Percentiles rank a stretch among this genome's conserved stretches.
Evolutionary conservation across 2,113 vertebrate species (phyloP).

Genomic region (Misgurnus mizolepis): DNA sequence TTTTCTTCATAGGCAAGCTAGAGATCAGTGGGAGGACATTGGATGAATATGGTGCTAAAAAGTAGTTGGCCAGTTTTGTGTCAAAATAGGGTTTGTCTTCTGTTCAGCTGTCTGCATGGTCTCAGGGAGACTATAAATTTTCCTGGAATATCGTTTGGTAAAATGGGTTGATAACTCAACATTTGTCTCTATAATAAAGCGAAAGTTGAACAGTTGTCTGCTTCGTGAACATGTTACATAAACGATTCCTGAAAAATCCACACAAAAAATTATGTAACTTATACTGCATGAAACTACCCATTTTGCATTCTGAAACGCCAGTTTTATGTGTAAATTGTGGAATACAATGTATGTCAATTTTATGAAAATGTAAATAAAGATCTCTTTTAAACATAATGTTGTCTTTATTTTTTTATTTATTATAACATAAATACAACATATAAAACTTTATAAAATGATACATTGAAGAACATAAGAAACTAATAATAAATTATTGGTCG

Average conservation of each 20-base stretch:
- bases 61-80: conserved; percentile 37
- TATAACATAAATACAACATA: neutral
- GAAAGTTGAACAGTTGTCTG: conserved; percentile 54
- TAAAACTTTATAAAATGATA: neutral
- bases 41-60: conserved; percentile 38
- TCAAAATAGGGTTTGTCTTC: conserved; percentile 43
- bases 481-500: neutral
- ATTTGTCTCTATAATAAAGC: conserved; percentile 53
- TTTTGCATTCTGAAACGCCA: conserved; percentile 44
- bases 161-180: conserved; percentile 52
- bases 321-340: conserved; percentile 71
- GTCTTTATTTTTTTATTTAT: neutral
- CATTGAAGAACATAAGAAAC: too few relatives aligned
- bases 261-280: conserved; percentile 55
- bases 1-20: neutral
- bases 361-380: conserved; percentile 76
- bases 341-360: conserved; percentile 64
- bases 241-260: conserved; percentile 48
- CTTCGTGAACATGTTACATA: conserved; percentile 44
- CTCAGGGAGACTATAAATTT: conserved; percentile 65
- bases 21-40: conserved; percentile 5
- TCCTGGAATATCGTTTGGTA: conserved; percentile 53
- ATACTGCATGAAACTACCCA: conserved; percentile 66
- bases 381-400: conserved; percentile 57
- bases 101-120: conserved; percentile 57